A percentile compares a stretch with the other conserved stretches of the same genome.
Conservation (phyloP, 2,113 vertebrate species). For the Xyliphius kryptos region DNA sequence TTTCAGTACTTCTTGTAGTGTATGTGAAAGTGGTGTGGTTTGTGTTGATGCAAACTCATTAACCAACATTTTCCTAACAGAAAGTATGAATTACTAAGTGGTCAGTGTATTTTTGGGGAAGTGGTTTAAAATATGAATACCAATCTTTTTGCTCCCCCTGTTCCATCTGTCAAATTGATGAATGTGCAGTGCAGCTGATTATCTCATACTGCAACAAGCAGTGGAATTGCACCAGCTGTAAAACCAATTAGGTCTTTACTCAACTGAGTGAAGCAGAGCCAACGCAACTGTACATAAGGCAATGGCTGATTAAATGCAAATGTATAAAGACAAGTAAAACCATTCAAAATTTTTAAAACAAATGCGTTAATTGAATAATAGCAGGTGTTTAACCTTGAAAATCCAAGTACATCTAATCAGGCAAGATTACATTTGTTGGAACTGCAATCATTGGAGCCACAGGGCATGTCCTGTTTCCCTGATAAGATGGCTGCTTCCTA, state of each 20-base stretch:
- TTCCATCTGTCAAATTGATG: slow-evolving; percentile 19
- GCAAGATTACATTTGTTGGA: neutral
- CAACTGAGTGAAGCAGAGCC: neutral
- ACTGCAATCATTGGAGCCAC: slow-evolving; percentile 32
- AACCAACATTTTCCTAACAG: neutral
- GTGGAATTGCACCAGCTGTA: slow-evolving; percentile 8
- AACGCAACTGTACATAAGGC: neutral
- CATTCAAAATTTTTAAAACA: neutral
- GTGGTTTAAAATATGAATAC: slow-evolving; percentile 10
- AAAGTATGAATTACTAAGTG: slow-evolving; percentile 10
- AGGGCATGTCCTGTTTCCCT: slow-evolving; percentile 38
- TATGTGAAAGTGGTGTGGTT: slow-evolving; percentile 15
- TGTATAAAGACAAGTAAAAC: neutral
- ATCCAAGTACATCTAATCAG: slow-evolving; percentile 26
- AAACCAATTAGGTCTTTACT: slow-evolving; percentile 12
- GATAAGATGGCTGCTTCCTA: slow-evolving; percentile 36
- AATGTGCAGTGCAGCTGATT: slow-evolving; percentile 20
- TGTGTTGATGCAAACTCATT: slow-evolving; percentile 1
- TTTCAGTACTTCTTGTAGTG: neutral
- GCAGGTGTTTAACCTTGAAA: slow-evolving; percentile 52
- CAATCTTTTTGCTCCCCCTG: neutral
- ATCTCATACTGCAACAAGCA: slow-evolving; percentile 16
- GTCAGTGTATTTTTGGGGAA: neutral
- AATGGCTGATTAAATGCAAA: neutral
- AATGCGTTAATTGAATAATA: too few species aligned